Evolutionary conservation across 2,888 invertebrate genomes (phyloP).

Genomic region (Dynastes tityus): DNA sequence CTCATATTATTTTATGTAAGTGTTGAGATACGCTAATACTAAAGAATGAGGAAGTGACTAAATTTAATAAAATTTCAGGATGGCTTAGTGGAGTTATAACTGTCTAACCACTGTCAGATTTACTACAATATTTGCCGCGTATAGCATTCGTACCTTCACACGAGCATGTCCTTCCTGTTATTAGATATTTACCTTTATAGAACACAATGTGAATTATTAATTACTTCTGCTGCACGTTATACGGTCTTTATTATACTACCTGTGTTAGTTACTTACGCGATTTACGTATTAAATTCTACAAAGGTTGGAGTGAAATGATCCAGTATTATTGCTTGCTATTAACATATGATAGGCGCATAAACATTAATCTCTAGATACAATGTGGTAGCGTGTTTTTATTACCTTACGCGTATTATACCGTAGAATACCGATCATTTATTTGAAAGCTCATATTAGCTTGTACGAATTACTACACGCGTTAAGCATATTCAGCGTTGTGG

Average conservation of each 20-base stretch:
- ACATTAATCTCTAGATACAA: neutral
- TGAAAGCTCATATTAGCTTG: neutral
- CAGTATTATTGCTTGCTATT: neutral
- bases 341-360: neutral
- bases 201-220: neutral
- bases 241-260: neutral
- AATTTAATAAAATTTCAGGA: no score
- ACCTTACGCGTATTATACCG: neutral
- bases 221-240: neutral
- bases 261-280: neutral
- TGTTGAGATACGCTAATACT: no score
- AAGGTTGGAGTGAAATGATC: neutral
- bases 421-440: conserved; percentile 3
- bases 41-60: no score
- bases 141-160: no score
- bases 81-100: no score
- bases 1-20: no score
- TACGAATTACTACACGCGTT: conserved; percentile 12
- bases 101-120: no score
- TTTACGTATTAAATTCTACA: neutral
- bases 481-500: neutral
- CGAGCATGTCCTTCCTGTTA: no score
- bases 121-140: no score
- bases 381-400: conserved; percentile 13
- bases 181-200: no score